A percentile compares a stretch with the other conserved stretches of the same genome.
Conservation (phyloP, 2,888 invertebrate species). For the Volucella inanis region DNA sequence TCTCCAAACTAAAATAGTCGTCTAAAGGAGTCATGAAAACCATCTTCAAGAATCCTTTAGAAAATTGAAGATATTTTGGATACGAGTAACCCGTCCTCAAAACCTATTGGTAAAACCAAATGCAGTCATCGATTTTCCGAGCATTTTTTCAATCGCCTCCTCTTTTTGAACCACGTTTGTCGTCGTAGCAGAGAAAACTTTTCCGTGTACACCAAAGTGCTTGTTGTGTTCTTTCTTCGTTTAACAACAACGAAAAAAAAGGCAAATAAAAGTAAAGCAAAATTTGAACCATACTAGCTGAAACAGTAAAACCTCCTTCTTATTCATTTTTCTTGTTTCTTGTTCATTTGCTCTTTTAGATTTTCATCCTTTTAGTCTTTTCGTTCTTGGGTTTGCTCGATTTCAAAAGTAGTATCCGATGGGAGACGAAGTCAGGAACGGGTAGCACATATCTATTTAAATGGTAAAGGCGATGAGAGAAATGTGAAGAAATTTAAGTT, state of each 20-base stretch:
- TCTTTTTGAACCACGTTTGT: conserved; percentile 23
- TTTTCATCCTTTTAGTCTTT: too few species aligned
- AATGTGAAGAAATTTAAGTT: conserved; percentile 68
- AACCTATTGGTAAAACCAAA: too few species aligned
- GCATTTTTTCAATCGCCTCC: background rate
- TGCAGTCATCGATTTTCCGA: conserved; percentile 40
- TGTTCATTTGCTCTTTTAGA: too few species aligned
- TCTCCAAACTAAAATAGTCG: too few species aligned
- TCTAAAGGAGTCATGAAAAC: background rate
- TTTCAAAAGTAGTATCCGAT: background rate
- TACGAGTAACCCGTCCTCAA: conserved; percentile 20
- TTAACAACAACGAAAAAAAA: conserved; percentile 12
- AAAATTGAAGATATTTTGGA: conserved; percentile 35
- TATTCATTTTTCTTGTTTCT: conserved; percentile 23
- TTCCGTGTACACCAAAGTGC: conserved; percentile 50
- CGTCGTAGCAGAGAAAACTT: conserved; percentile 54
- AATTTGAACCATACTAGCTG: conserved; percentile 21
- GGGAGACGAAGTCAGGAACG: background rate
- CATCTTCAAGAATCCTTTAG: conserved; percentile 30
- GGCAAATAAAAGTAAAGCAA: background rate
- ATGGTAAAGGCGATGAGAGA: conserved; percentile 56
- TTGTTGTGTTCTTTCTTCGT: conserved; percentile 43
- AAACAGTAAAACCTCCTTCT: conserved; percentile 52
- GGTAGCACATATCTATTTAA: conserved; percentile 10
- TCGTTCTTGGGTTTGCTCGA: conserved; percentile 15